Percentiles rank a stretch among this genome's conserved stretches.
Evolutionary conservation across 2,888 invertebrate species (phyloP).

Genomic region (Lycia hirtaria): DNA sequence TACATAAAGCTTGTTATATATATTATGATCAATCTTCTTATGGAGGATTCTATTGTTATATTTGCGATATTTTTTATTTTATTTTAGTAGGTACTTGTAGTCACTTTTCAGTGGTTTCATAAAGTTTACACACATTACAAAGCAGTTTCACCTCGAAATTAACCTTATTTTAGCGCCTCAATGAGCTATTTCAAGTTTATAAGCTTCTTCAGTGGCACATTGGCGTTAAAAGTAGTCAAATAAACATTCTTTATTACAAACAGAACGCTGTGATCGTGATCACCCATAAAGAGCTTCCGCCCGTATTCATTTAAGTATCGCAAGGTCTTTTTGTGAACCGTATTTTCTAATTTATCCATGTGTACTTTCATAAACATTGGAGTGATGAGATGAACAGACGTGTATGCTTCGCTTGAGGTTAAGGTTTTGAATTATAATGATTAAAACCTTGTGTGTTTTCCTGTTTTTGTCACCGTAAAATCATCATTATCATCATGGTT

Average conservation of each 20-base stretch:
- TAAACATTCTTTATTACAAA: constrained; percentile 44
- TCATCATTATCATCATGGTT: too few relatives aligned
- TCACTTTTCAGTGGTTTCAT: too few relatives aligned
- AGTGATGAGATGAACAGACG: background rate
- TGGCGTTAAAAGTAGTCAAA: constrained; percentile 34
- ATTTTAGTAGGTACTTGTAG: too few relatives aligned
- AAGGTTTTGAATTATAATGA: too few relatives aligned
- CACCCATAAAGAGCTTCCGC: constrained; percentile 33
- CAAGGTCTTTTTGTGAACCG: constrained; percentile 15
- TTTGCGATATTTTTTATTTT: too few relatives aligned
- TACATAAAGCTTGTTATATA: too few relatives aligned
- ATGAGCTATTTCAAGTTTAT: constrained; percentile 37
- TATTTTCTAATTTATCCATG: background rate
- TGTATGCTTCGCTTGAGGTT: too few relatives aligned
- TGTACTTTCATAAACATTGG: background rate
- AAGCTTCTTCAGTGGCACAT: constrained; percentile 38
- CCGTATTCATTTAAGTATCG: constrained; percentile 3
- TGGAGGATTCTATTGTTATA: too few relatives aligned
- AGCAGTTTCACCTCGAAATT: background rate
- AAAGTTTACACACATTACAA: background rate
- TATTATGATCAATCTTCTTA: too few relatives aligned
- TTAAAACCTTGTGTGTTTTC: too few relatives aligned
- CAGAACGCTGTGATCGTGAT: constrained; percentile 33
- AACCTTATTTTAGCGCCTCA: constrained; percentile 20
- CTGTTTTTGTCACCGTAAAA: too few relatives aligned